Evolutionary conservation across 2,113 vertebrate species (phyloP), one percentile per base, ranked within the genome.

Genomic region (Syngnathoides biaculeatus): DNA sequence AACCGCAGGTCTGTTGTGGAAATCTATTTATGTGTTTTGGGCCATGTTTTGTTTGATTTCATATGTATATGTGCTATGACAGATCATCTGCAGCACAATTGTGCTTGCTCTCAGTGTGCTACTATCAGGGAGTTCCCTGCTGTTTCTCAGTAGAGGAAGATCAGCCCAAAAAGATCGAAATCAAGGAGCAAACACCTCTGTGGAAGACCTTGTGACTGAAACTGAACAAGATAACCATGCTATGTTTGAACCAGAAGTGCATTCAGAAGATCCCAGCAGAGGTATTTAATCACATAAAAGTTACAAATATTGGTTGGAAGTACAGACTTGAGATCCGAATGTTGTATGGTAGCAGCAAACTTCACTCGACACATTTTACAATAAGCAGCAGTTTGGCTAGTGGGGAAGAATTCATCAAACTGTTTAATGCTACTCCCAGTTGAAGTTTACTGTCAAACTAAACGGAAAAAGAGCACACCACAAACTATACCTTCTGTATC

Each of bases 31-130:
- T 38, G 30, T 4, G 9, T 39, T 60, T 39, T 8, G 8, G 20
- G 8, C 9, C 24, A 8, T 20, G 15, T 59, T 20, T 19, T 22
- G 35, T 43, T 11, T 27, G 1, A 30, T 35, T 52, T 64, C 26
- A 19, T 24, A 26, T 67, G 0, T 78, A 8, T 68, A 47, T 68
- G 1, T 10, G 53, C 20, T 59, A 67, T 67, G 2, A 86, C 72
- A 99, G 97, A 92, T 98, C 77, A 93, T 95, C 72, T 92, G 90
- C 86, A 96, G 94, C 8, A 90, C 93, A 6, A 86, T 94, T 14
- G 77, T 94, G 22, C 84, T 95, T n/a, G 86, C 89, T 63, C 64
- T 93, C 77, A 94, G 95, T 69, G 93, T 97, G 40, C 67, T 92
- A 63, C 78, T 95, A n/a, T 92, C 92, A 4, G 93, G 95, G 2